Evolutionary conservation across 1,140 invertebrate genomes (phyloP), one percentile per base, ranked within the genome.

Genomic region (Radopholus similis): DNA sequence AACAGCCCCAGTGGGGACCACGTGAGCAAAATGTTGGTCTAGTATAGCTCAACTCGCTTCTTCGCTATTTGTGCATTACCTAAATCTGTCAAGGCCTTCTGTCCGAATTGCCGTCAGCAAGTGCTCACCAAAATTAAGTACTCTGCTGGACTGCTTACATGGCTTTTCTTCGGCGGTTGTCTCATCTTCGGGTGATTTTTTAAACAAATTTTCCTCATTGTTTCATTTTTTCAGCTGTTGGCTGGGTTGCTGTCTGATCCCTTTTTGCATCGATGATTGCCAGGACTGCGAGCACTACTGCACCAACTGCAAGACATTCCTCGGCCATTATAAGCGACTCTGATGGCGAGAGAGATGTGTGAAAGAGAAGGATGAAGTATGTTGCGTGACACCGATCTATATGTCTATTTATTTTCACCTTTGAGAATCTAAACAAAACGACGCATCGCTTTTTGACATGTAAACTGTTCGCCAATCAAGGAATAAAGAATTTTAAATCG

Each of bases 211-310:
- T 34, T 67, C 30, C 6, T 21, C n/a, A n/a, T n/a, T n/a, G n/a
- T n/a, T n/a, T n/a, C n/a, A n/a, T n/a, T 5, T 37, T 15, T 65
- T 55, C 26, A 65, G 65, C 15, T 67, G 62, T 60, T 44, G n/a
- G 28, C 13, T 32, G 4, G 42, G 66, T n/a, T 68, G 66, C 42
- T 68, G 66, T 63, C 38, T 72, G 15, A 55, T 68, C 4, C 66
- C 66, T 21, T 68, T 68, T 44, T 68, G 66, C 38, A 72, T 68
- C 30, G 66, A 68, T n/a, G 37, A 49, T 34, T 72, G 37, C 32
- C 66, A 68, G 38, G 67, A 68, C 37, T 70, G 66, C 28, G 68
- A 68, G 44, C 68, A 68, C 23, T 66, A 67, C 38, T 66, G 64
- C 30, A 15, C 2, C 11, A 66, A 66, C 15, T 66, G 64, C 35